Evolutionary conservation across 2,888 invertebrate species (phyloP), one percentile per base, ranked within the genome.

Genomic region (Hofmannophila pseudospretella): DNA sequence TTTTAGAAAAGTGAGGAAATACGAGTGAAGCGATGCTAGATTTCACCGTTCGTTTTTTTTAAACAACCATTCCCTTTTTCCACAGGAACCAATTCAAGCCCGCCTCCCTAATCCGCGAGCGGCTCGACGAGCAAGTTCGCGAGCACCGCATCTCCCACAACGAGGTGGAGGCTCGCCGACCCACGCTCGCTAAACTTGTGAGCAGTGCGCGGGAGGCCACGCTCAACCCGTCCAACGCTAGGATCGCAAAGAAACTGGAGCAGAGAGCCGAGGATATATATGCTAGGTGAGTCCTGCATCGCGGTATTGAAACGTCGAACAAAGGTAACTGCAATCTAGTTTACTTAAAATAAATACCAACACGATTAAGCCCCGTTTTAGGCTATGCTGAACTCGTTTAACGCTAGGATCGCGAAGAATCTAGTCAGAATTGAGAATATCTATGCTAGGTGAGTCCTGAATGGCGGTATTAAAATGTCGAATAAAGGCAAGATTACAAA

Each of bases 221-320:
- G 14, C 82, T 90, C 1, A 93, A 91, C 29, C 93, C 95, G 0
- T 93, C 93, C 51, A 97, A 97, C 74, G 92, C 94, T 0, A 89
- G 96, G 23, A 92, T 96, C 39, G 96, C 96, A 0, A 96, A 95
- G 78, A 95, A 96, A 57, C 92, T 97, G 39, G 96, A 97, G 67
- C 90, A 92, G 38, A 93, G 97, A 55, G 88, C 97, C n/a, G 93
- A 93, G 50, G 97, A 97, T 58, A 94, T 97, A 1, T 94, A 93
- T 41, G 78, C 73, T 5, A 80, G 80, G 87, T 85, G 32, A 41
- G 51, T 36, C 3, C 4, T 22, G 8, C 19, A 4, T 19, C 19
- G 4, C 19, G 5, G 4, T 19, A 19, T 19, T 19, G 4, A 7
- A 19, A 29, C 19, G 25, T n/a, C n/a, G n/a, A n/a, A n/a, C n/a